Evolutionary conservation across 2,797 vertebrate genomes (phyloP), one percentile per base, ranked within the genome.

Genomic region (Oreonectes daqikongensis): DNA sequence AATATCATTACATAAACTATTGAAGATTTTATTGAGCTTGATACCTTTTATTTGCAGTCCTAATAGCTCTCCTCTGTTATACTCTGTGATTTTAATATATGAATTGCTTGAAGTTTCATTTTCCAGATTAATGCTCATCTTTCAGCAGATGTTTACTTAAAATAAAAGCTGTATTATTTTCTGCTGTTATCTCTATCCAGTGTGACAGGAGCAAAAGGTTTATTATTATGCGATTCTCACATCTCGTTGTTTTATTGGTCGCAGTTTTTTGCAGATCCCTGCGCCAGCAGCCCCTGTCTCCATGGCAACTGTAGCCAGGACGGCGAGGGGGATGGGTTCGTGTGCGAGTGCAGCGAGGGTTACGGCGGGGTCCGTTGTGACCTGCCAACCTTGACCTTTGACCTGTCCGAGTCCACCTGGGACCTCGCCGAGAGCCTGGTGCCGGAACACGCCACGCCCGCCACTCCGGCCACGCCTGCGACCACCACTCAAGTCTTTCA

Each of bases 281-380:
- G 97, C 83, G 88, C 93, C 90, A 97, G 95, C 93, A 95, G 91
- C 87, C 97, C 97, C 53, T 99, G 97, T 96, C 92, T 90, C 94
- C 95, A 98, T 96, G 97, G 97, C 84, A 97, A 99, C 96, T 99
- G 97, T 88, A 97, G 94, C 90, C 87, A 67, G 61, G 89, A 84
- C 0, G 35, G 85, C 0, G 81, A 88, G 0, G 86, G 84, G 10
- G 90, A 90, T 55, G 90, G 93, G 77, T 98, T 95, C 88, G 86
- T 93, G 80, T 99, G 97, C 32, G 18, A 93, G 48, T 99, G 97
- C 82, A 87, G 74, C 0, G 93, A 96, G 7, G 97, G 96, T 79
- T 98, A 94, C 9, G 91, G 91, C 69, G 97, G 97, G 72, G 85
- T 90, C 38, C 82, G 81, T 84, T 99, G 97, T 20, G 95, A 96